These are phyloP conservation scores for Creontiades dilutus DNA, from an alignment of 2,888 invertebrate species.

Conservation along the genomic window DNA sequence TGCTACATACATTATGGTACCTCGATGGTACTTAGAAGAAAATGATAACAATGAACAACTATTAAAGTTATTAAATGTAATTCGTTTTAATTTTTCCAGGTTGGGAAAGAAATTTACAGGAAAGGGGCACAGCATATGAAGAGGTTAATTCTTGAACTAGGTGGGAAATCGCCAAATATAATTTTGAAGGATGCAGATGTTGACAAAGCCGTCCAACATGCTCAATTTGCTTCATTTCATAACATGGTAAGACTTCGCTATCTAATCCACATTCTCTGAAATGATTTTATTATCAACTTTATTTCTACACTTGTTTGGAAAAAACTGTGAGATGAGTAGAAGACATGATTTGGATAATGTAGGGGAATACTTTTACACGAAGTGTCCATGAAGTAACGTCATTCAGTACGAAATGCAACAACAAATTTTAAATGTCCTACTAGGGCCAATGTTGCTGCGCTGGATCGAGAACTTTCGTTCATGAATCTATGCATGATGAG, in stretches of 20 bases:
- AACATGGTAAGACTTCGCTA: conserved; percentile 79
- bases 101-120: conserved; percentile 80
- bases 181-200: conserved; percentile 89
- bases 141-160: conserved; percentile 90
- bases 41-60: background rate
- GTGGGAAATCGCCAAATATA: conserved; percentile 93
- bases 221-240: conserved; percentile 75
- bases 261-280: too few species aligned
- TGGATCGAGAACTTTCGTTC: conserved; percentile 93
- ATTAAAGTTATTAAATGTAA: too few species aligned
- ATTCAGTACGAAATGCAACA: too few species aligned
- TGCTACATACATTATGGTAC: too few species aligned
- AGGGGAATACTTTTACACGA: too few species aligned
- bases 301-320: too few species aligned
- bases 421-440: conserved; percentile 78
- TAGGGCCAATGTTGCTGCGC: conserved; percentile 91
- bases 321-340: too few species aligned
- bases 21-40: background rate
- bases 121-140: conserved; percentile 90
- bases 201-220: conserved; percentile 78
- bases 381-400: too few species aligned
- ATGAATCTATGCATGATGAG: conserved; percentile 90
- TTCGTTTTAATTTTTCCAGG: conserved; percentile 77
- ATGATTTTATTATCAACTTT: too few species aligned
- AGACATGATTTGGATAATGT: too few species aligned